phyloP scores from a whole-genome alignment of 2,888 invertebrate species.

The Phengaris alcon region DNA sequence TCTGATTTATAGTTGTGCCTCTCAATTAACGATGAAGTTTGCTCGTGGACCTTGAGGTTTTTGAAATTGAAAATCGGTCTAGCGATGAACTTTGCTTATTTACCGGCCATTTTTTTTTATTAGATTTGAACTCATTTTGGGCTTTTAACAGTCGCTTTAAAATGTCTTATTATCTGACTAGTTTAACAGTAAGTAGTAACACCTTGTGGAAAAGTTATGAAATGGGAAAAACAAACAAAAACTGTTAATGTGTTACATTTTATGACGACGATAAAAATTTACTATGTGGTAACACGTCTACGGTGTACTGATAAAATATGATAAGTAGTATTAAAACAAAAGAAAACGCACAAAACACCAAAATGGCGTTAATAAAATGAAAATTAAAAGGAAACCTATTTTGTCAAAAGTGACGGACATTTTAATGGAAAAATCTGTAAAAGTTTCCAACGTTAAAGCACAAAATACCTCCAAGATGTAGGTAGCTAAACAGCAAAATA shows the following conservation, averaged over 20 bases:
- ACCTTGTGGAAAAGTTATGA: no score
- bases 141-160: no score
- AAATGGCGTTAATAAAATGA: not conserved
- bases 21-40: conserved; percentile 44
- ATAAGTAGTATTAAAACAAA: conserved; percentile 30
- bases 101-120: conserved; percentile 38
- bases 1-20: conserved; percentile 71
- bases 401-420: conserved; percentile 16
- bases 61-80: conserved; percentile 35
- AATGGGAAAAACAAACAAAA: no score
- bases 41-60: conserved; percentile 43
- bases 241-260: no score
- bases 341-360: conserved; percentile 8
- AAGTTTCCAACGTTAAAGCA: conserved; percentile 33
- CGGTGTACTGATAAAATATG: no score
- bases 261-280: not conserved
- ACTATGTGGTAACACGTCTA: not conserved
- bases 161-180: no score
- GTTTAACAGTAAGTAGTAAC: no score
- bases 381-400: not conserved
- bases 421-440: conserved; percentile 31
- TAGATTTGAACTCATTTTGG: no score
- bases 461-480: conserved; percentile 36
- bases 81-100: conserved; percentile 50
- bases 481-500: conserved; percentile 38